A percentile compares a stretch with the other conserved stretches of the same genome.
phyloP scores from a whole-genome alignment of 1,140 invertebrate species.

The Pachypeltis micranthus region DNA sequence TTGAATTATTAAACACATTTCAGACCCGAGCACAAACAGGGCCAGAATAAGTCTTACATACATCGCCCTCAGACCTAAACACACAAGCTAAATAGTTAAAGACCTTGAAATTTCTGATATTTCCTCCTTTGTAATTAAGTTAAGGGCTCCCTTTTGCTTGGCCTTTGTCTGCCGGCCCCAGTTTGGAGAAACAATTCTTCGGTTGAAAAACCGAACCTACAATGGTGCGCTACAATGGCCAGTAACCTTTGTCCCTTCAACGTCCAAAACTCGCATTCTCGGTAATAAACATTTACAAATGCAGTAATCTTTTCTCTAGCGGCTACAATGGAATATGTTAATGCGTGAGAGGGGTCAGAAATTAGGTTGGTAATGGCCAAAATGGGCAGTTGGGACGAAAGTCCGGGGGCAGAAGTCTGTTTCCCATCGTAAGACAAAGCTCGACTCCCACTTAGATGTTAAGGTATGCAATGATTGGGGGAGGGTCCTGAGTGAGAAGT shows the following conservation, averaged over 20 bases:
- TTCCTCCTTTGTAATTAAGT: slow-evolving; percentile 6
- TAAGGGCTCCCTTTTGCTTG: neutral
- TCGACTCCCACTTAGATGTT: neutral
- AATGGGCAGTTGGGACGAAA: slow-evolving; percentile 1
- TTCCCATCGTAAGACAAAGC: neutral
- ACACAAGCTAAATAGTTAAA: slow-evolving; percentile 2
- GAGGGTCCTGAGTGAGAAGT: too few relatives aligned
- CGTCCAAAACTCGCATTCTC: neutral
- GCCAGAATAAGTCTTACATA: neutral
- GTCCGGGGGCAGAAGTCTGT: neutral
- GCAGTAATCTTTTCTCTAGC: neutral
- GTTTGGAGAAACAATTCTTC: neutral
- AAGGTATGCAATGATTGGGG: too few relatives aligned
- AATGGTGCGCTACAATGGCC: neutral
- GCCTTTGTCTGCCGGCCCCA: neutral
- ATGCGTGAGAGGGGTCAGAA: neutral
- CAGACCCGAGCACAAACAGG: neutral
- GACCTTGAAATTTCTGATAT: slow-evolving; percentile 8
- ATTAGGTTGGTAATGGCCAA: slow-evolving; percentile 2
- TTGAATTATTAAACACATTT: neutral
- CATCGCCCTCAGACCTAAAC: slow-evolving; percentile 7
- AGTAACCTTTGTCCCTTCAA: neutral
- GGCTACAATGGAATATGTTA: slow-evolving; percentile 4
- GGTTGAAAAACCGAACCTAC: neutral
- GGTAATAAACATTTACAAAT: slow-evolving; percentile 6